Evolutionary conservation across 64 coral and sea anemone genomes (phyloP), one percentile per base, ranked within the genome.

Genomic region (Astreopora myriophthalma): DNA sequence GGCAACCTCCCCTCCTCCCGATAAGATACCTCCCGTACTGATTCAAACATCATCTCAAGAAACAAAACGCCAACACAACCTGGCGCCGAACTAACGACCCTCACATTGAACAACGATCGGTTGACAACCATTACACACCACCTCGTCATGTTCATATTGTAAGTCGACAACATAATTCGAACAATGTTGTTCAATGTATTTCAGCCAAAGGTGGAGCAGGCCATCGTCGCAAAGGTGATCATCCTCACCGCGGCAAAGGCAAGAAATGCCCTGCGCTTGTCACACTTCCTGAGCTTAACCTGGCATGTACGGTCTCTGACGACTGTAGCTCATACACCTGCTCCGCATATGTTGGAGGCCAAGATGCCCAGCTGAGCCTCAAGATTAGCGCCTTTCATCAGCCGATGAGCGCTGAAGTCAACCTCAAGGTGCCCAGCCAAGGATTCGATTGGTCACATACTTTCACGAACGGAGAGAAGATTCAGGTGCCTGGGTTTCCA

Each of bases 161-260:
- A n/a, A n/a, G n/a, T n/a, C n/a, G n/a, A n/a, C n/a, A n/a, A n/a
- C n/a, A n/a, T n/a, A n/a, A n/a, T n/a, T n/a, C n/a, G n/a, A n/a
- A n/a, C n/a, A n/a, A n/a, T n/a, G n/a, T 61, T 14, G n/a, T 22
- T 61, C n/a, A 20, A 4, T n/a, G n/a, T n/a, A n/a, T 64, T 38
- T 65, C 22, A 83, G 79, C 32, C n/a, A 83, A 83, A 83, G 79
- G 79, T 12, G 79, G 77, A 52, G 51, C 12, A 6, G 23, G 61
- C 24, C 51, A 81, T 35, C 49, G 19, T n/a, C 6, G 79, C 31
- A 17, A n/a, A 37, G 12, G 13, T 16, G 51, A 55, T 19, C 10
- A 46, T 46, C 42, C 5, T 46, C 5, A 11, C 49, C 36, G 4
- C 24, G 36, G 11, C 26, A 7, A 75, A 1, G 19, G 8, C 8